Conservation (phyloP, 1,140 invertebrate genomes). For the Drosophila grimshawi region DNA sequence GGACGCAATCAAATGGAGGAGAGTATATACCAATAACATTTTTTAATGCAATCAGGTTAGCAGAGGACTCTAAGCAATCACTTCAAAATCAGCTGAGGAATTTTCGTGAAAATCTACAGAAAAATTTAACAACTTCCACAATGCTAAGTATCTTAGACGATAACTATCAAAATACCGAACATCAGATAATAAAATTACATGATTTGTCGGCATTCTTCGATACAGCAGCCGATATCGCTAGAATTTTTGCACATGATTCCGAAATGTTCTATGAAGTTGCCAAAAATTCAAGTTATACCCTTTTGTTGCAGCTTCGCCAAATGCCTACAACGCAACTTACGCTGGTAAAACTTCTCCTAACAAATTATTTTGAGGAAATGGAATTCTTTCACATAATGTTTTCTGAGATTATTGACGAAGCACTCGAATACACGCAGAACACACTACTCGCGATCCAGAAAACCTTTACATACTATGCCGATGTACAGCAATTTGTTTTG, state of each 20-base stretch:
- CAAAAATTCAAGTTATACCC: slow-evolving; percentile 61
- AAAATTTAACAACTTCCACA: slow-evolving; percentile 68
- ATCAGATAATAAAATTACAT: slow-evolving; percentile 40
- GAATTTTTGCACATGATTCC: slow-evolving; percentile 46
- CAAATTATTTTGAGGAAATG: slow-evolving; percentile 79
- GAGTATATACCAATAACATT: slow-evolving; percentile 62
- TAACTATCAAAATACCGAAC: slow-evolving; percentile 14
- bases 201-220: slow-evolving; percentile 60
- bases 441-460: slow-evolving; percentile 45
- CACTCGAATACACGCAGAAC: slow-evolving; percentile 63
- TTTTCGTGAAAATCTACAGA: slow-evolving; percentile 72
- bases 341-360: slow-evolving; percentile 56
- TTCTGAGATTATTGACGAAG: slow-evolving; percentile 70
- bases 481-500: slow-evolving; percentile 57
- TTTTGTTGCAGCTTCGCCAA: slow-evolving; percentile 70
- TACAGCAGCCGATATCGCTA: slow-evolving; percentile 37
- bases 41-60: slow-evolving; percentile 42
- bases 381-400: slow-evolving; percentile 76
- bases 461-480: slow-evolving; percentile 61
- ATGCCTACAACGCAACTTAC: slow-evolving; percentile 62
- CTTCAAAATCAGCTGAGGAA: slow-evolving; percentile 59
- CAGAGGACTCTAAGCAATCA: slow-evolving; percentile 52
- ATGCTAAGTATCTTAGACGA: slow-evolving; percentile 43
- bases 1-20: slow-evolving; percentile 25
- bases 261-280: slow-evolving; percentile 56